Percentiles rank a stretch among this genome's conserved stretches.
Evolutionary conservation across 1,140 invertebrate genomes (phyloP).

Genomic region (Leguminivora glycinivorella): DNA sequence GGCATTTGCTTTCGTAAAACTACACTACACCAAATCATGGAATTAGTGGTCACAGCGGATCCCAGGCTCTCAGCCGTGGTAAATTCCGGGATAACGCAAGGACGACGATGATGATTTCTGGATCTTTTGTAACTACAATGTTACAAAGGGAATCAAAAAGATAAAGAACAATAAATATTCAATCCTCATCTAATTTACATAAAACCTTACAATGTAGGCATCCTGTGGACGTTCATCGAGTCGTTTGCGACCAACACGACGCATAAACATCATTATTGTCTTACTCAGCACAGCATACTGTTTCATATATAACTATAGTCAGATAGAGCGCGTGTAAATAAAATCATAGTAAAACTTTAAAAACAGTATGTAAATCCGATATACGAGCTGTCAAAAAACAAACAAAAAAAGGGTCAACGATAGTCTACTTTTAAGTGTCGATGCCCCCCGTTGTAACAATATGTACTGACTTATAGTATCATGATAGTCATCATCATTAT

Average conservation of each 20-base stretch:
- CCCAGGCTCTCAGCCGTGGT: too few species aligned
- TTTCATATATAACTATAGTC: slow-evolving; percentile 14
- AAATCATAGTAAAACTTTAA: slow-evolving; percentile 6
- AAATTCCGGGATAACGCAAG: too few species aligned
- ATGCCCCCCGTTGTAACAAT: too few species aligned
- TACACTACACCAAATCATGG: too few species aligned
- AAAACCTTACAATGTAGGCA: slow-evolving; percentile 38
- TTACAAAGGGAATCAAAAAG: neutral
- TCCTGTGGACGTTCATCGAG: slow-evolving; percentile 42
- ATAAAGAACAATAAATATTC: neutral
- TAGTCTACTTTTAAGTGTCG: too few species aligned
- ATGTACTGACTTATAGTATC: too few species aligned
- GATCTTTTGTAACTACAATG: neutral
- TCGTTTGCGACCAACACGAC: slow-evolving; percentile 36
- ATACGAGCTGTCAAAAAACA: neutral
- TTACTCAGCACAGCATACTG: slow-evolving; percentile 8
- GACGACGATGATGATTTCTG: too few species aligned
- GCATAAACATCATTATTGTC: slow-evolving; percentile 42
- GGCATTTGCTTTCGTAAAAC: too few species aligned
- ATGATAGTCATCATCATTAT: too few species aligned
- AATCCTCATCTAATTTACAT: neutral
- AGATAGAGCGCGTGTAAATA: neutral
- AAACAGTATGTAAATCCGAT: slow-evolving; percentile 30
- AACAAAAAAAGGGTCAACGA: too few species aligned
- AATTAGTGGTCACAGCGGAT: too few species aligned